Conservation (phyloP, 2,888 invertebrate genomes). For the Ophion slaviceki region DNA sequence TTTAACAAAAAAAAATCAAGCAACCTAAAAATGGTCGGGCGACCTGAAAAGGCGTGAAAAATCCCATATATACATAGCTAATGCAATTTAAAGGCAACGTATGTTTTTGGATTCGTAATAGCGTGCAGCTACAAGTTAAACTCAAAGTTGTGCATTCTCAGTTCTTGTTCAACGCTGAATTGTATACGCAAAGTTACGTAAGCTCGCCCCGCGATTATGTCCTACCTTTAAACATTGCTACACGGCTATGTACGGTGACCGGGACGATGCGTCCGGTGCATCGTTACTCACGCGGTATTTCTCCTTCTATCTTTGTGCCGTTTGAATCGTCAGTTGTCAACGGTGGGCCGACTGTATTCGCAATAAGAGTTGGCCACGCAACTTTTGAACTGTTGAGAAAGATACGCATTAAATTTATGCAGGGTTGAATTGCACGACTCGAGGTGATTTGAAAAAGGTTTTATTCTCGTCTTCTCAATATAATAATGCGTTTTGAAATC, state of each 20-base stretch:
- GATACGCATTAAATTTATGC: neutral
- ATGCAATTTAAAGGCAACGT: constrained; percentile 36
- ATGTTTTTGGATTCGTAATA: constrained; percentile 50
- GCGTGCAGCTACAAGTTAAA: constrained; percentile 20
- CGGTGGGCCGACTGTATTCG: neutral
- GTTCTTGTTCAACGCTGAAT: constrained; percentile 44
- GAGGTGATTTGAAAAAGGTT: neutral
- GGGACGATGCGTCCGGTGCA: constrained; percentile 6
- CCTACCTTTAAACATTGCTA: constrained; percentile 25
- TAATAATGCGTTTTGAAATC: neutral
- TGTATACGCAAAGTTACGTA: constrained; percentile 61
- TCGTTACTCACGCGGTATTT: neutral
- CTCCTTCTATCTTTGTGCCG: neutral
- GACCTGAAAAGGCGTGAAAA: too few species aligned
- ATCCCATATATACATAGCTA: neutral
- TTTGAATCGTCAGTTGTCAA: neutral
- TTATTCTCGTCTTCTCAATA: neutral
- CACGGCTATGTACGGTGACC: constrained; percentile 4
- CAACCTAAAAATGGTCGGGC: too few species aligned
- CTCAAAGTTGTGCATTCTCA: constrained; percentile 20
- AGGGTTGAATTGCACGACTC: neutral
- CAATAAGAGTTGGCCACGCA: neutral
- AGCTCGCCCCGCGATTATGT: constrained; percentile 31
- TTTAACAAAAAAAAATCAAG: too few species aligned
- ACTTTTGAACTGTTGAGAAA: neutral